phyloP scores from a whole-genome alignment of 2,888 invertebrate genomes.

The Oscheius myriophilus region DNA sequence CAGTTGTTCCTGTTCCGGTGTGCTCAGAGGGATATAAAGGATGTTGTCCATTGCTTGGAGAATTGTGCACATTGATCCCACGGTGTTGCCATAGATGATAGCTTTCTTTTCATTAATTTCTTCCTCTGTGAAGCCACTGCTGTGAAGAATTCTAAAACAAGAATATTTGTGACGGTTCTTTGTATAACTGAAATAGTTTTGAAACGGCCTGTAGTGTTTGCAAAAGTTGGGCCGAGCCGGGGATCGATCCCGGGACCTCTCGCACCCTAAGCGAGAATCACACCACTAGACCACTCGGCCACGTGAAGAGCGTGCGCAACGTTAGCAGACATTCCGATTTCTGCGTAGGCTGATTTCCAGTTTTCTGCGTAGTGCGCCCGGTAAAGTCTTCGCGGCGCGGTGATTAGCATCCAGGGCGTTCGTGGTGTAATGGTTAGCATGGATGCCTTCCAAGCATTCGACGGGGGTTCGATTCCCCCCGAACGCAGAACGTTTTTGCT shows the following conservation, averaged over 20 bases:
- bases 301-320: too few relatives aligned
- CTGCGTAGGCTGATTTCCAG: neutral
- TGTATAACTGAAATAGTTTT: too few relatives aligned
- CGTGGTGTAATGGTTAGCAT: conserved; percentile 63
- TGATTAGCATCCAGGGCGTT: conserved; percentile 32
- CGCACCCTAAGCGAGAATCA: too few relatives aligned
- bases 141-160: conserved; percentile 65
- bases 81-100: conserved; percentile 67
- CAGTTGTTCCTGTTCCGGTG: conserved; percentile 57
- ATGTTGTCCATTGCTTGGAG: conserved; percentile 69
- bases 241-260: too few relatives aligned
- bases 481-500: conserved; percentile 40
- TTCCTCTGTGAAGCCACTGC: conserved; percentile 70
- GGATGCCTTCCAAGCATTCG: conserved; percentile 64
- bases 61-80: conserved; percentile 68
- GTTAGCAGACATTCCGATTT: too few relatives aligned
- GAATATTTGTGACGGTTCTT: too few relatives aligned
- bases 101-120: conserved; percentile 68
- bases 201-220: too few relatives aligned
- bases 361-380: too few relatives aligned
- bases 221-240: too few relatives aligned
- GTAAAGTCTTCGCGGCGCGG: too few relatives aligned
- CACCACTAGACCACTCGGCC: too few relatives aligned
- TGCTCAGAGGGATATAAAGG: conserved; percentile 65
- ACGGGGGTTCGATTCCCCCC: conserved; percentile 62